Evolutionary conservation across 2,888 invertebrate species (phyloP).

Genomic region (Caenorhabditis sp.): DNA sequence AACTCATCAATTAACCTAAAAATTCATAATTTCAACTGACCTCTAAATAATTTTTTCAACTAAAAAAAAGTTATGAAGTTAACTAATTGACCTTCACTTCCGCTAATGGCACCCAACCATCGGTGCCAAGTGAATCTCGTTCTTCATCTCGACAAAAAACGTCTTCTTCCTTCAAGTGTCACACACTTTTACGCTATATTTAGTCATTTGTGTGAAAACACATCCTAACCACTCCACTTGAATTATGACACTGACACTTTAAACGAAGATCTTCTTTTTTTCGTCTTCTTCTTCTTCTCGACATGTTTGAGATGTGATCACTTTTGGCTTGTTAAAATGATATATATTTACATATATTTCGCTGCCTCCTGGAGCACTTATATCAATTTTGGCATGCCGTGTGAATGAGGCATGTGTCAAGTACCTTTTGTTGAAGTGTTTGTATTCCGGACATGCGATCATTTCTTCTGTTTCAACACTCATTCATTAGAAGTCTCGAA

Average conservation of each 20-base stretch:
- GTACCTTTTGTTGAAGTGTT: background rate
- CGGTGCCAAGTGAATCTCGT: background rate
- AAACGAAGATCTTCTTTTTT: background rate
- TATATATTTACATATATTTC: no score
- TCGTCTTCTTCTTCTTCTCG: background rate
- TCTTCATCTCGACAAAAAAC: conserved; percentile 5
- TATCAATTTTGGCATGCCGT: background rate
- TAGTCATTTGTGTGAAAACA: conserved; percentile 1
- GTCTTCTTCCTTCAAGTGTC: conserved; percentile 6
- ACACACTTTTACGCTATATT: background rate
- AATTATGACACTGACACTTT: conserved; percentile 1
- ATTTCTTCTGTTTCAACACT: background rate
- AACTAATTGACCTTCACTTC: no score
- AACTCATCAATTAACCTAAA: background rate
- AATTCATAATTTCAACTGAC: no score
- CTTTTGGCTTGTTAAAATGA: background rate
- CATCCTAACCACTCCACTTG: background rate
- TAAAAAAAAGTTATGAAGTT: no score
- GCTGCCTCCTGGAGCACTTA: no score
- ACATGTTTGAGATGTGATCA: background rate
- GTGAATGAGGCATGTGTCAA: background rate
- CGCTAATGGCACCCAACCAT: no score
- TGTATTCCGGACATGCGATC: background rate
- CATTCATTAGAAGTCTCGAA: background rate
- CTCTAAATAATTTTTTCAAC: no score